These are phyloP conservation scores for Drosophila nasuta DNA, from an alignment of 1,140 invertebrate genomes.

Conservation along the genomic window DNA sequence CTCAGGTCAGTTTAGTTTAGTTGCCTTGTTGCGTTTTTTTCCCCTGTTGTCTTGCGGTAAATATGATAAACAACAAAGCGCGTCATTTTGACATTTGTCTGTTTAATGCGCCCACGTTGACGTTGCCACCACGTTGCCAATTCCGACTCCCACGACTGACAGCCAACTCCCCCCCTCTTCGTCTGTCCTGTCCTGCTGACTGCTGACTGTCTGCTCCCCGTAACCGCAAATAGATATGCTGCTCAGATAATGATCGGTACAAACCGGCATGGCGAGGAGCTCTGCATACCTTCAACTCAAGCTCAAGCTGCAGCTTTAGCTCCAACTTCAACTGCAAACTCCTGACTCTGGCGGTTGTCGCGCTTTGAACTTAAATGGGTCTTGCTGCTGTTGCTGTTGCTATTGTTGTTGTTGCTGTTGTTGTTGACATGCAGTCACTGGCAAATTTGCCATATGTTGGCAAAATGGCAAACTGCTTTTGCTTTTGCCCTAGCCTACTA, in stretches of 20 bases:
- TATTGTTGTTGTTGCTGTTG: conserved; percentile 37
- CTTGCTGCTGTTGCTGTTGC: conserved; percentile 56
- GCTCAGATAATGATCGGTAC: conserved; percentile 73
- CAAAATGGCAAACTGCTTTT: conserved; percentile 66
- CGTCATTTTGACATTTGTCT: conserved; percentile 82
- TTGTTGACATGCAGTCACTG: conserved; percentile 59
- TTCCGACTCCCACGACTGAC: conserved; percentile 66
- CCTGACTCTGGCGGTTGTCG: conserved; percentile 65
- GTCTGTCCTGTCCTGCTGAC: not conserved
- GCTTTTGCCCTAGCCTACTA: conserved; percentile 24
- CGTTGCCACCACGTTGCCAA: conserved; percentile 59
- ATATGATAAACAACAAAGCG: conserved; percentile 83
- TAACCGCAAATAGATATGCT: conserved; percentile 79
- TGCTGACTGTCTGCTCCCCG: conserved; percentile 19
- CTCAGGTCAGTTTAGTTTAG: no score
- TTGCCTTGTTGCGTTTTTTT: not conserved
- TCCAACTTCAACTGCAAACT: conserved; percentile 27
- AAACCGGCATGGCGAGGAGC: conserved; percentile 19
- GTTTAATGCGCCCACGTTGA: conserved; percentile 76
- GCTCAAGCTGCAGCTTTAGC: conserved; percentile 21
- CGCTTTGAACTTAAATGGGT: conserved; percentile 79
- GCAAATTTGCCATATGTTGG: conserved; percentile 76
- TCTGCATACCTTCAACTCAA: conserved; percentile 25
- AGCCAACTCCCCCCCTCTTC: not conserved
- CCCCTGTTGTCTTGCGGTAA: conserved; percentile 60